Base-by-base conservation (phyloP, 2,113 vertebrate species). In the Rhinopithecus roxellana region DNA sequence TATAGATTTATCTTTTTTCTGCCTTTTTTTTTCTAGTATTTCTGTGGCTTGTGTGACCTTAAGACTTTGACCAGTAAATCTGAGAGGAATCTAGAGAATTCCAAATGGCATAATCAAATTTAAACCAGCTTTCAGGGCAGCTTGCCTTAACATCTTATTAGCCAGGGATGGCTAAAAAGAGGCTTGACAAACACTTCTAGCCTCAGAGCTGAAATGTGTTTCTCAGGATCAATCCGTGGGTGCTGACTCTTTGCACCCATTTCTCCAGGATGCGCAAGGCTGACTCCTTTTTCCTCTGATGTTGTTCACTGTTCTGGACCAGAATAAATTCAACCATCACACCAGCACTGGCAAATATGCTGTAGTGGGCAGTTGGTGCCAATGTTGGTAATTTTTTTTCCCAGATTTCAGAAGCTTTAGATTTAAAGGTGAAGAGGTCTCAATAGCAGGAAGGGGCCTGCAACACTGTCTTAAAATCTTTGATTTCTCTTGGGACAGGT, bases 21-120 rank as follows among this genome's bases (percentile, higher is more conserved):
- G 70, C 0, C 52, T 92, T 95, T 90, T 48, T 48, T n/a, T 97
- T 98, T 97, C 97, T 98, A 96, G 93, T 48, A 64, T 81, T 77
- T 95, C 70, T 94, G 12, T 38, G 70, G 96, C 96, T 97, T 95
- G 70, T 84, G 95, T 97, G 95, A 95, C 87, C 97, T 93, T 96
- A 92, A 95, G 95, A 97, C 92, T 98, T 97, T 90, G 97, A 90
- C 95, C 87, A 93, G 97, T 97, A 94, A 97, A 94, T 91, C 97
- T 86, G 61, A 98, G 82, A 96, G 93, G 22, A 94, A 95, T 92
- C 94, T 90, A 95, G 96, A 93, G 95, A 95, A 97, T 98, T 97
- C 97, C 96, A 27, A 93, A 97, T 82, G 94, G 77, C 89, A 74
- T 92, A 48, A 92, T 59, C 75, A 96, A 94, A 78, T 94, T 86